Base-by-base conservation (phyloP, 2,888 invertebrate species). In the Calameuta filiformis region DNA sequence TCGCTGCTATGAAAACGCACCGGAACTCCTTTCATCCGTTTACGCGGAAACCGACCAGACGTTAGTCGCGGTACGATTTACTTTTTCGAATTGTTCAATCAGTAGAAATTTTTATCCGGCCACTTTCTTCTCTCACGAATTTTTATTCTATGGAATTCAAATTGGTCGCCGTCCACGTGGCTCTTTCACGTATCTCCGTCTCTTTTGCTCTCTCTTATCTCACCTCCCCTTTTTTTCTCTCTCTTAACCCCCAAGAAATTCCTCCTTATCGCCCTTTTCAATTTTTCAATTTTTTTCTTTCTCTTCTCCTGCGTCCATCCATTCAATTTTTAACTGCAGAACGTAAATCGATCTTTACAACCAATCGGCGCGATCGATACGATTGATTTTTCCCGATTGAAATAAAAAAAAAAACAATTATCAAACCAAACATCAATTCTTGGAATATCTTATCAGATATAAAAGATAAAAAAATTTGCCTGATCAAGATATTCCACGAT, bases 61-160 rank as follows among this genome's bases (percentile, higher is more conserved):
- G 6, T 71, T 71, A 71, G 33, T 31, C 71, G 31, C 71, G 71
- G 71, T 34, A 34, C 71, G 71, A 37, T 35, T 74, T 74, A 35
- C 34, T 74, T 37, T 37, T 56, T 35, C 30, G 37, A 35, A 74
- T 74, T 74, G 74, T 23, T 23, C 74, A 74, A 74, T 34, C 37
- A 11, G 6, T 9, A 6, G 74, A 30, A 12, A 30, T 9, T 34
- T 30, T 31, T 31, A 15, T 12, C 35, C 12, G 35, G n/a, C 35
- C 56, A 74, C 37, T 74, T 74, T 37, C 37, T 74, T 74, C 37
- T 74, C 74, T 74, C 35, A 34, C 74, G 74, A 74, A 74, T 74
- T 74, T 74, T 74, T 34, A 74, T 23, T 71, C 74, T 35, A n/a
- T 74, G 74, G 74, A 74, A 74, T 74, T 35, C 74, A 23, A 74